phyloP scores from a whole-genome alignment of 2,113 vertebrate genomes.

The Theristicus caerulescens region DNA sequence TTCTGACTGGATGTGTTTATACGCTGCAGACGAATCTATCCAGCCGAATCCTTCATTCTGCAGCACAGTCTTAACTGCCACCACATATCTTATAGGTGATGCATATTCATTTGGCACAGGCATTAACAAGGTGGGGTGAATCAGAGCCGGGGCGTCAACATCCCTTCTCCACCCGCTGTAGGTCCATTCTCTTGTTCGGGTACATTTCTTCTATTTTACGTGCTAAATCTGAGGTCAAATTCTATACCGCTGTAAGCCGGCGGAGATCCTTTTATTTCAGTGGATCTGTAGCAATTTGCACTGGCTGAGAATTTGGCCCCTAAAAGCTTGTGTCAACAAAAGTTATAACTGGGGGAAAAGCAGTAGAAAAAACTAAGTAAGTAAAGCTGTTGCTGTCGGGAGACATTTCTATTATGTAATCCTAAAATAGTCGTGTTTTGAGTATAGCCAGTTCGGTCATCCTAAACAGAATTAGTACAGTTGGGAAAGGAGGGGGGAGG shows the following conservation, averaged over 20 bases:
- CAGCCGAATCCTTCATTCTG: background rate
- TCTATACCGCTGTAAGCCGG: background rate
- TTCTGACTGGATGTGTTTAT: conserved; percentile 29
- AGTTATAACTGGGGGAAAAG: conserved; percentile 62
- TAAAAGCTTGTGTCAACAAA: conserved; percentile 54
- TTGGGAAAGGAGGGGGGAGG: conserved; percentile 44
- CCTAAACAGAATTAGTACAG: conserved; percentile 67
- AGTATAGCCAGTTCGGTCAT: conserved; percentile 42
- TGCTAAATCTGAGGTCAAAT: background rate
- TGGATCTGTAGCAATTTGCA: conserved; percentile 36
- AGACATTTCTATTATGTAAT: conserved; percentile 59
- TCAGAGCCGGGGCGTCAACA: background rate
- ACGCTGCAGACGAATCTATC: background rate
- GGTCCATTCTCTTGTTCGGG: background rate
- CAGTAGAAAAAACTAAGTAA: conserved; percentile 34
- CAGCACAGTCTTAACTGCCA: background rate
- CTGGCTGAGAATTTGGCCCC: conserved; percentile 24
- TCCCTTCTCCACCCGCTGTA: background rate
- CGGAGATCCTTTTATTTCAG: conserved; percentile 15
- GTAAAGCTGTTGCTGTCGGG: conserved; percentile 46
- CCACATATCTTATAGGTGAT: background rate
- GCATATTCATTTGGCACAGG: background rate
- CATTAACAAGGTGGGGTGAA: background rate
- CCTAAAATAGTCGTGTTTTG: conserved; percentile 49
- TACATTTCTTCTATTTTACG: conserved; percentile 15